Conservation (phyloP, 1,140 invertebrate genomes). For the Halictus rubicundus region DNA sequence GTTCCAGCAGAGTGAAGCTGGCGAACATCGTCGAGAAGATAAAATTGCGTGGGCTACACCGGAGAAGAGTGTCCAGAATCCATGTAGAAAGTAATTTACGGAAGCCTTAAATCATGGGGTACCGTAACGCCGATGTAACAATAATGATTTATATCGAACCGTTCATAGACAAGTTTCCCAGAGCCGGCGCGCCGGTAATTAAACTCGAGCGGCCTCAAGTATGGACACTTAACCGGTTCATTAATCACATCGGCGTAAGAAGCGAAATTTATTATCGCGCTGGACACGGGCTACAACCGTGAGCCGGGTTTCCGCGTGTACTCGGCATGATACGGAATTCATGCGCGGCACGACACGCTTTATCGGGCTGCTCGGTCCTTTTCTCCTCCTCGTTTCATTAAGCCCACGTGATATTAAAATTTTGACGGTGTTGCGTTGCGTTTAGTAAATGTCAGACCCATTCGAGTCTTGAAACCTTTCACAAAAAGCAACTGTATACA, state of each 20-base stretch:
- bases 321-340: background rate
- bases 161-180: background rate
- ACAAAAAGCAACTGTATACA: no score
- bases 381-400: no score
- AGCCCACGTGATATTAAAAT: no score
- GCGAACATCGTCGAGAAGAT: no score
- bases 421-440: no score
- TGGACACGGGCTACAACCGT: background rate
- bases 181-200: background rate
- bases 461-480: no score
- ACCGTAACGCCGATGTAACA: constrained; percentile 3
- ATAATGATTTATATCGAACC: background rate
- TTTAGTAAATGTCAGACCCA: no score
- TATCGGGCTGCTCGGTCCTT: background rate
- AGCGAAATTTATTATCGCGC: background rate
- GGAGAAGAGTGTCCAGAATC: background rate
- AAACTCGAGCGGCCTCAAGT: background rate
- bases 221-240: constrained; percentile 1
- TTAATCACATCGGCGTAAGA: background rate
- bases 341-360: background rate
- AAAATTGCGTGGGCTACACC: no score
- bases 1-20: no score
- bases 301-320: no score
- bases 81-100: background rate
- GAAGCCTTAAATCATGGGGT: background rate